A percentile compares a stretch with the other conserved stretches of the same genome.
These are phyloP conservation scores for Tenualosa ilisha DNA, from an alignment of 2,797 vertebrate genomes.

Conservation along the genomic window DNA sequence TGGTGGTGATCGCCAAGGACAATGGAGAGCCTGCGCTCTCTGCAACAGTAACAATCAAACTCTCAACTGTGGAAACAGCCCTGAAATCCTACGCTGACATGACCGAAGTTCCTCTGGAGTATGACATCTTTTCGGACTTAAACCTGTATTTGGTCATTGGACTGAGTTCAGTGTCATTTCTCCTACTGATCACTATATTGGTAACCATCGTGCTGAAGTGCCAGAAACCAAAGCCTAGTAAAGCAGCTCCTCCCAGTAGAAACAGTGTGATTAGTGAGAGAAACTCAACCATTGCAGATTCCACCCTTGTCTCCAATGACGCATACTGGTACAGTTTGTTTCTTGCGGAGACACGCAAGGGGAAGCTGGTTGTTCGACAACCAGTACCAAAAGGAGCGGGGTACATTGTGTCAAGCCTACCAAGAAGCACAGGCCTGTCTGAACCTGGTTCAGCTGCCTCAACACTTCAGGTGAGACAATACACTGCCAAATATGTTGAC, in stretches of 20 bases:
- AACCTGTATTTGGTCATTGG: slow-evolving; percentile 68
- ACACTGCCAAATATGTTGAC: neutral
- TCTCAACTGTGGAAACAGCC: slow-evolving; percentile 65
- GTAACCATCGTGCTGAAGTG: slow-evolving; percentile 65
- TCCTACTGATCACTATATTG: slow-evolving; percentile 67
- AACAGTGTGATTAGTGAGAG: slow-evolving; percentile 52
- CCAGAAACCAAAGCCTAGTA: slow-evolving; percentile 61
- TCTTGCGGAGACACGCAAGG: slow-evolving; percentile 46
- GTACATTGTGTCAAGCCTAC: slow-evolving; percentile 50
- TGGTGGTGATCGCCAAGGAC: slow-evolving; percentile 67
- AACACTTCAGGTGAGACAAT: slow-evolving; percentile 41
- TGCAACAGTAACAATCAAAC: slow-evolving; percentile 69
- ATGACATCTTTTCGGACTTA: slow-evolving; percentile 66
- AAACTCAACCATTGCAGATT: slow-evolving; percentile 45
- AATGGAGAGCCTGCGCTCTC: slow-evolving; percentile 67
- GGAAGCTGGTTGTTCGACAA: slow-evolving; percentile 47
- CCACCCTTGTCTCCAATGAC: slow-evolving; percentile 47
- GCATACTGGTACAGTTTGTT: slow-evolving; percentile 53
- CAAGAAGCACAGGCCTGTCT: slow-evolving; percentile 45
- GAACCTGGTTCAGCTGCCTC: slow-evolving; percentile 45
- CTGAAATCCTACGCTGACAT: slow-evolving; percentile 66
- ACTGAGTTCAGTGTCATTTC: slow-evolving; percentile 67
- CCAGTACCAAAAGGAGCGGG: slow-evolving; percentile 44
- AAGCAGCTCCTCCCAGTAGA: slow-evolving; percentile 59
- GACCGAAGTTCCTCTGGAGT: slow-evolving; percentile 63